Conservation (phyloP, 2,113 vertebrate genomes). For the Alethe castanea region DNA sequence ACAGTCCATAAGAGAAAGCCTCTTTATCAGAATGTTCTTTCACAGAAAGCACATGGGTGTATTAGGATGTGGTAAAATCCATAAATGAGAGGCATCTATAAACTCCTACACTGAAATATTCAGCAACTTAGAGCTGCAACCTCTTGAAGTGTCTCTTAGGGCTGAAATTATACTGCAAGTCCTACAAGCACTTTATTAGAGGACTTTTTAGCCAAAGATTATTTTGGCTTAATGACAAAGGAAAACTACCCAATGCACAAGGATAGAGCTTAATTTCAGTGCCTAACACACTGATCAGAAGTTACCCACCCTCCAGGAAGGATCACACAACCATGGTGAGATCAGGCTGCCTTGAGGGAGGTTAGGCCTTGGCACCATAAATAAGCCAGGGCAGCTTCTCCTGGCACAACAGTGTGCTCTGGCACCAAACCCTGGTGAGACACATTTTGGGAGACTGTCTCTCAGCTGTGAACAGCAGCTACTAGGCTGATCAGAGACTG, state of each 20-base stretch:
- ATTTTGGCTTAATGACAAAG: neutral
- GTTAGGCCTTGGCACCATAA: neutral
- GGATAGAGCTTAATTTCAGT: neutral
- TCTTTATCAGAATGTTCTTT: neutral
- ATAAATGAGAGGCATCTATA: neutral
- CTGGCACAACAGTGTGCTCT: fast-evolving
- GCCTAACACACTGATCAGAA: neutral
- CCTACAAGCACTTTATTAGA: neutral
- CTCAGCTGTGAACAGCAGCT: neutral
- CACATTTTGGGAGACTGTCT: neutral
- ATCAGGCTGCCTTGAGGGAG: neutral
- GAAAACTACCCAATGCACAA: neutral
- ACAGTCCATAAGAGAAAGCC: neutral
- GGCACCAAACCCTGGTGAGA: neutral
- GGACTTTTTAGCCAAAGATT: neutral
- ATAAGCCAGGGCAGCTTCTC: neutral
- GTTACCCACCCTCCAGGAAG: neutral
- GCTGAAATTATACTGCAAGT: neutral
- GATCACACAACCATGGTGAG: fast-evolving
- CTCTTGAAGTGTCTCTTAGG: neutral
- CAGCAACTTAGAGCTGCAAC: neutral
- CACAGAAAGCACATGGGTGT: neutral
- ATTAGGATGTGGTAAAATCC: neutral
- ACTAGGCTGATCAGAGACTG: neutral
- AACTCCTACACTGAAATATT: neutral